Conservation (phyloP, 2,888 invertebrate genomes). For the Falcaria lacertinaria region DNA sequence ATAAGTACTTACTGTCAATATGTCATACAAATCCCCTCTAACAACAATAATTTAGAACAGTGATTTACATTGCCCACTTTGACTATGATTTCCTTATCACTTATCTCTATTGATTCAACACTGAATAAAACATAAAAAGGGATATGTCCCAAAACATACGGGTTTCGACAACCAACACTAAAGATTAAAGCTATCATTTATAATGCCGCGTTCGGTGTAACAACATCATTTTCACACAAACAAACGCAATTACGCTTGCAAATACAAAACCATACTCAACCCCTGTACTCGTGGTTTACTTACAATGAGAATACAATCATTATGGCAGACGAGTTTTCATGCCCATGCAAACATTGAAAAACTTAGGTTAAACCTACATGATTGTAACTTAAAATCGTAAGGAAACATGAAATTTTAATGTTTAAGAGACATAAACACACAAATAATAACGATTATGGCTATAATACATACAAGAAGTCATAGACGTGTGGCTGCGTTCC, state of each 20-base stretch:
- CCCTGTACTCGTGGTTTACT: conserved; percentile 35
- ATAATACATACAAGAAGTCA: conserved; percentile 76
- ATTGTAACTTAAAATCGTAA: conserved; percentile 24
- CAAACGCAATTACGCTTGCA: conserved; percentile 6
- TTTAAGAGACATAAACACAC: conserved; percentile 33
- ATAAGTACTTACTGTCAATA: no score
- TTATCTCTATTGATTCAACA: neutral
- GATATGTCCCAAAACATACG: conserved; percentile 3
- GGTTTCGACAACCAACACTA: conserved; percentile 12
- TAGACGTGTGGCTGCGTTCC: conserved; percentile 76
- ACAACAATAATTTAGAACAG: no score
- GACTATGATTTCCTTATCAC: neutral
- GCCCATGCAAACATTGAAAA: conserved; percentile 43
- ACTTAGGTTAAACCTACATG: conserved; percentile 49
- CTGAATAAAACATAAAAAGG: neutral
- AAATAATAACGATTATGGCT: conserved; percentile 48
- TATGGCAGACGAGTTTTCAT: conserved; percentile 41
- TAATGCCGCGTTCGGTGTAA: conserved; percentile 14
- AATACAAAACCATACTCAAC: conserved; percentile 3
- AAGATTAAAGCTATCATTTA: no score
- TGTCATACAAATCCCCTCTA: no score
- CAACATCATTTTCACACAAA: conserved; percentile 4
- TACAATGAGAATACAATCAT: conserved; percentile 29
- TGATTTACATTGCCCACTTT: neutral
- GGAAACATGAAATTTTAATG: conserved; percentile 27